Base-by-base conservation (phyloP, 1,140 invertebrate genomes). In the Grapholita molesta region DNA sequence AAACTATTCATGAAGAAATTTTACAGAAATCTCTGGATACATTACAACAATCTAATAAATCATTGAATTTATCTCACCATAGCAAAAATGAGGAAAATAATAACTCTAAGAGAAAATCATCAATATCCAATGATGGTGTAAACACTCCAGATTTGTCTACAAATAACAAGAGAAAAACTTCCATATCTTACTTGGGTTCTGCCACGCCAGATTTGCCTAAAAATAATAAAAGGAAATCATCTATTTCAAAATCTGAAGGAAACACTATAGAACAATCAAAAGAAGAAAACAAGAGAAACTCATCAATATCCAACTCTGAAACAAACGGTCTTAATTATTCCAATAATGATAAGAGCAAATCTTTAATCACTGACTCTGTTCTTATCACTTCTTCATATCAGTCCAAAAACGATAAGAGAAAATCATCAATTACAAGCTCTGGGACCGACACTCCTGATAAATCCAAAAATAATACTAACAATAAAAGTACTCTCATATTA, bases 401-500 rank as follows among this genome's bases (percentile, higher is more conserved):
- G 7, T 11, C 15, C 12, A 48, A 48, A 48, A 21, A 21, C 8
- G 18, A 48, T 7, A 48, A 48, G 18, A 48, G 42, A 21, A 48
- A 48, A 48, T 48, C 42, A 15, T 48, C 42, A 3, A 48, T 21
- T 48, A 21, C 42, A 21, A 48, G 42, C 42, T 48, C 15, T 21
- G 42, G 18, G 42, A 21, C 42, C 21, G 42, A 48, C n/a, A 48
- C 42, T 48, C 42, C 18, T 24, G 35, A 57, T 66, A 66, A 65
- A 15, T 48, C 53, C 32, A 67, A 64, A 72, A 79, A 72, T 70
- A 70, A 53, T 48, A 81, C 77, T 64, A 82, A 83, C 71, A 88
- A 82, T 67, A 91, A 90, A 76, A 88, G 79, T 69, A 86, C 85
- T 23, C 66, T 89, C 12, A 79, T 88, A 69, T 69, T 89, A 64